phyloP scores from a whole-genome alignment of 92 coral and sea anemone genomes.

The Heteractis magnifica region DNA sequence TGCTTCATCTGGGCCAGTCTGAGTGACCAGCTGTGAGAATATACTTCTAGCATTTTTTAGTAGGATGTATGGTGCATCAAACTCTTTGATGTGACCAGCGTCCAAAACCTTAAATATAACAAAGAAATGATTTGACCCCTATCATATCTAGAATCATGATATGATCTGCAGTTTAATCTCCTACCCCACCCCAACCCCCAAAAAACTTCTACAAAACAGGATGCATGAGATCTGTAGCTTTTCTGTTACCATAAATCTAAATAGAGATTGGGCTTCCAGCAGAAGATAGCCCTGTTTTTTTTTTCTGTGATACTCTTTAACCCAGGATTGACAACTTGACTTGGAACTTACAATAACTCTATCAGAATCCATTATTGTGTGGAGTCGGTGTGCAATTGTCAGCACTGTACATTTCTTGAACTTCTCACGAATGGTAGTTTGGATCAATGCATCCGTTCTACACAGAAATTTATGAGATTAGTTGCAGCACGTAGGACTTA shows the following conservation, averaged over 20 bases:
- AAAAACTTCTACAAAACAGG: background rate
- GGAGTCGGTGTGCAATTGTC: slow-evolving; percentile 83
- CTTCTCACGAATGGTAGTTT: slow-evolving; percentile 59
- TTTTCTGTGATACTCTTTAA: background rate
- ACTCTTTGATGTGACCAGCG: slow-evolving; percentile 69
- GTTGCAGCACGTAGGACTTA: background rate
- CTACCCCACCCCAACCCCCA: background rate
- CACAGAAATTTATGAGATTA: background rate
- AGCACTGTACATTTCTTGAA: slow-evolving; percentile 76
- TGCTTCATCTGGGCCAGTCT: slow-evolving; percentile 67
- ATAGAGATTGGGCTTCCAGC: no score
- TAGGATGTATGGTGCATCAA: slow-evolving; percentile 64
- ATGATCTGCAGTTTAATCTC: background rate
- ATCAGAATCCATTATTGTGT: slow-evolving; percentile 86
- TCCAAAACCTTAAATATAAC: slow-evolving; percentile 59
- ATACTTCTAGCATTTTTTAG: slow-evolving; percentile 57
- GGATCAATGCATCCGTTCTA: slow-evolving; percentile 1
- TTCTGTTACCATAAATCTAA: no score
- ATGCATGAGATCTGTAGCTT: no score
- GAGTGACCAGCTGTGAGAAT: slow-evolving; percentile 64
- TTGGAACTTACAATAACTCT: slow-evolving; percentile 63
- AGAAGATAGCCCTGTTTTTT: no score
- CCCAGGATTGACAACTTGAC: background rate
- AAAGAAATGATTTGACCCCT: background rate
- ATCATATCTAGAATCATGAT: background rate